These are phyloP conservation scores for Diplosoma virens DNA, from an alignment of 23 tunicate genomes.

Conservation along the genomic window DNA sequence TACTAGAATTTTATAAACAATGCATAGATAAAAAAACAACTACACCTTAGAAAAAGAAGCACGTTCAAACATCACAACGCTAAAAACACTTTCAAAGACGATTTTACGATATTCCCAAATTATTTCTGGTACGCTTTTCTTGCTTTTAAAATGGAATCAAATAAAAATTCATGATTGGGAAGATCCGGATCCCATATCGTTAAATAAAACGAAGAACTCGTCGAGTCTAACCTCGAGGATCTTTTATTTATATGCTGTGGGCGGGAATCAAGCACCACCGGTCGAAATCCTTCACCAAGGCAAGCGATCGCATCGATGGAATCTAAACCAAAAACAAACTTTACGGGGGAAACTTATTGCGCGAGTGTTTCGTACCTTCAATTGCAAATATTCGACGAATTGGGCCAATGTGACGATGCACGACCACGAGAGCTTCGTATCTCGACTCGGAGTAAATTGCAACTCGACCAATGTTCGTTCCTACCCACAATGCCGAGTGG, in stretches of 20 bases:
- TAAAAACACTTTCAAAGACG: no score
- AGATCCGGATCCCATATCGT: constrained; percentile 27
- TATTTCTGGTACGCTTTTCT: no score
- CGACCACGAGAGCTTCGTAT: not conserved
- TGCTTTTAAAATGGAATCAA: not conserved
- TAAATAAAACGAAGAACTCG: not conserved
- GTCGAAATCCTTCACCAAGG: constrained; percentile 19
- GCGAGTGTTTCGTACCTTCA: not conserved
- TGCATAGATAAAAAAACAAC: no score
- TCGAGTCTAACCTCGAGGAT: no score
- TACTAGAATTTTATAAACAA: no score
- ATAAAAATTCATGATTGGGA: constrained; percentile 2
- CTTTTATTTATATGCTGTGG: no score
- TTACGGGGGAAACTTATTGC: no score
- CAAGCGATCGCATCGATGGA: constrained; percentile 11
- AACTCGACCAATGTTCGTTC: constrained; percentile 26
- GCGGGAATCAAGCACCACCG: not conserved
- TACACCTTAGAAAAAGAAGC: no score
- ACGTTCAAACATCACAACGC: no score
- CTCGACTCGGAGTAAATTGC: constrained; percentile 8
- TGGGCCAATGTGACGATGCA: constrained; percentile 17
- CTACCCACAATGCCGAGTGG: constrained; percentile 42
- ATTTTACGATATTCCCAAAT: no score
- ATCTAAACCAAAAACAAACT: no score
- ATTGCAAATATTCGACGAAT: not conserved